Evolutionary conservation across 1,140 invertebrate genomes (phyloP).

Genomic region (Bombus superbus): DNA sequence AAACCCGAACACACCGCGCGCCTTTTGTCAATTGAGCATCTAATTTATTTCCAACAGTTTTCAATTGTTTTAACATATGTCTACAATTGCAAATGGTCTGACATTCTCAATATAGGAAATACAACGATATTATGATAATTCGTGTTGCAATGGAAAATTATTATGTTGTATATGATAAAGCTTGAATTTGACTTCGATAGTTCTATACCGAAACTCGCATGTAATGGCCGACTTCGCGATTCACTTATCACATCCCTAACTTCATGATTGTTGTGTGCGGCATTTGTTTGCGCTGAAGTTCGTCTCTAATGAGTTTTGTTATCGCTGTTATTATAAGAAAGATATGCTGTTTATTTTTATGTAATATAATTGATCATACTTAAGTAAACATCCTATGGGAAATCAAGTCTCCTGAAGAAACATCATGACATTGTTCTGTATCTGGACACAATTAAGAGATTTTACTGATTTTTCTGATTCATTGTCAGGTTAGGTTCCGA

Average conservation of each 20-base stretch:
- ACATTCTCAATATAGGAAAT: background rate
- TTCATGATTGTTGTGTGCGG: constrained; percentile 81
- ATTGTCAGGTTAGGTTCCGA: constrained; percentile 61
- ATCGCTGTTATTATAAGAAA: constrained; percentile 33
- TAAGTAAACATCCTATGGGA: background rate
- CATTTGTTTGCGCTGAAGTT: constrained; percentile 83
- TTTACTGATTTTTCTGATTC: constrained; percentile 35
- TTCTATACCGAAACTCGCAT: constrained; percentile 21
- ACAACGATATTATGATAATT: background rate
- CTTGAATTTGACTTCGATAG: constrained; percentile 37
- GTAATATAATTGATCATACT: constrained; percentile 13
- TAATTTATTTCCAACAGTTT: background rate
- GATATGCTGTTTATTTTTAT: constrained; percentile 16
- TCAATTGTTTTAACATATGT: background rate
- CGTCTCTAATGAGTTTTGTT: constrained; percentile 73
- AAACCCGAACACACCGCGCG: constrained; percentile 1
- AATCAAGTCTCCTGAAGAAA: constrained; percentile 1
- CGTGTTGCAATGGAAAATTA: background rate
- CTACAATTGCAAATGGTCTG: background rate
- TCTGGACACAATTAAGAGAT: constrained; percentile 17
- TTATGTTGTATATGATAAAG: background rate
- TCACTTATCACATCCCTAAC: constrained; percentile 78
- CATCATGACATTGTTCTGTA: constrained; percentile 51
- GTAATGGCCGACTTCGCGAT: constrained; percentile 74
- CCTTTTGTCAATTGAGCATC: constrained; percentile 41